phyloP scores from a whole-genome alignment of 2,113 vertebrate species.

The Xyliphius kryptos region DNA sequence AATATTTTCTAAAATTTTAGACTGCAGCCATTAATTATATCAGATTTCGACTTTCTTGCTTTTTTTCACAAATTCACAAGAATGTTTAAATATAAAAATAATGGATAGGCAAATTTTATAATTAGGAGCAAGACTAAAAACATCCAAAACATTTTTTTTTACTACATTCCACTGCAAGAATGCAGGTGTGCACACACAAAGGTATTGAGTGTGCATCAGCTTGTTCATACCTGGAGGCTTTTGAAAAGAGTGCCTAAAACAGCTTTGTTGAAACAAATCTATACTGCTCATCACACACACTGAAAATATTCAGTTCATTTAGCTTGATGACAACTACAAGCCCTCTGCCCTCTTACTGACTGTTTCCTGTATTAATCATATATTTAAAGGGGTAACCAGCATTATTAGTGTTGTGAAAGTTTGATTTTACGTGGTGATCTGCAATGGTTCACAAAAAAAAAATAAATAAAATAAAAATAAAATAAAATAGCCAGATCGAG shows the following conservation, averaged over 20 bases:
- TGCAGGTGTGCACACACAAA: background rate
- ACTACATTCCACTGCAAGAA: constrained; percentile 37
- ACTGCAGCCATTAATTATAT: too few species aligned
- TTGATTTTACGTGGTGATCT: constrained; percentile 37
- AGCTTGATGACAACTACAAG: constrained; percentile 82
- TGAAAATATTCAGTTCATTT: constrained; percentile 91
- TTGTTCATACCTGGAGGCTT: constrained; percentile 74
- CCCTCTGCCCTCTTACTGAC: constrained; percentile 33
- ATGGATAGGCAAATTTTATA: too few species aligned
- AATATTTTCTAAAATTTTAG: too few species aligned
- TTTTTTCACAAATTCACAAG: too few species aligned
- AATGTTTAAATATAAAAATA: too few species aligned
- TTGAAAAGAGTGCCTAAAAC: constrained; percentile 77
- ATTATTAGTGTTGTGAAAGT: constrained; percentile 60
- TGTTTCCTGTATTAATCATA: constrained; percentile 60
- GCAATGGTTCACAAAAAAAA: constrained; percentile 48
- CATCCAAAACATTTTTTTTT: constrained; percentile 3
- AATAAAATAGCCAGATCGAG: too few species aligned
- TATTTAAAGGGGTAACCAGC: constrained; percentile 65
- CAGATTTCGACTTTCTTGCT: too few species aligned
- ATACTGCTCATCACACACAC: constrained; percentile 85
- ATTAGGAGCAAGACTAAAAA: background rate
- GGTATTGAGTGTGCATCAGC: constrained; percentile 58
- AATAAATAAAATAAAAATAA: too few species aligned
- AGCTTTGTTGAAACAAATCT: constrained; percentile 84